Percentiles rank a stretch among this genome's conserved stretches.
Evolutionary conservation across 2,113 vertebrate species (phyloP).

Genomic region (Oreochromis spilurus): DNA sequence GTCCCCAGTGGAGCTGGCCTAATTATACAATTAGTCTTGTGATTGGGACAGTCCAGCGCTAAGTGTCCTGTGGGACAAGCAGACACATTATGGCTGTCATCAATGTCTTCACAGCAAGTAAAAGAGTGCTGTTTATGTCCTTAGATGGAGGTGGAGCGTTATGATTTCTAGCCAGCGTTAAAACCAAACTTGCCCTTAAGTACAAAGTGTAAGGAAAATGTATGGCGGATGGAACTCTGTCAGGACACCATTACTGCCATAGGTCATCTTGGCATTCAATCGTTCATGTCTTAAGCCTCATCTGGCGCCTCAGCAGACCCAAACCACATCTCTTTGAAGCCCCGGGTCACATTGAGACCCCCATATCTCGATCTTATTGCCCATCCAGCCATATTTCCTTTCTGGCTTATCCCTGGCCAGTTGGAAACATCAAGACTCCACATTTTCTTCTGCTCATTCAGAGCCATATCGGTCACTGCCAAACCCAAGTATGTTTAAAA

Average conservation of each 20-base stretch:
- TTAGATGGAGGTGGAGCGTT: neutral
- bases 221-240: neutral
- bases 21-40: conserved; percentile 81
- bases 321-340: conserved; percentile 55
- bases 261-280: conserved; percentile 60
- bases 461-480: conserved; percentile 56
- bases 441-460: conserved; percentile 56
- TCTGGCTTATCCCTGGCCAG: conserved; percentile 66
- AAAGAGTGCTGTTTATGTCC: neutral
- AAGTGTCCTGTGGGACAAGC: conserved; percentile 69
- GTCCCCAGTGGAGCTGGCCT: conserved; percentile 70
- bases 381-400: conserved; percentile 64
- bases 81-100: conserved; percentile 72
- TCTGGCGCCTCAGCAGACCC: conserved; percentile 36
- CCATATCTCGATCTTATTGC: conserved; percentile 63
- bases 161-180: neutral
- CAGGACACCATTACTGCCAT: conserved; percentile 23
- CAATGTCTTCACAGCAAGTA: conserved; percentile 52
- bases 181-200: neutral
- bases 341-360: conserved; percentile 53
- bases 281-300: conserved; percentile 54
- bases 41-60: conserved; percentile 67
- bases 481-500: conserved; percentile 47
- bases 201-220: neutral
- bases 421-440: conserved; percentile 66